phyloP scores from a whole-genome alignment of 2,888 invertebrate genomes.

The Cerastoderma edule region DNA sequence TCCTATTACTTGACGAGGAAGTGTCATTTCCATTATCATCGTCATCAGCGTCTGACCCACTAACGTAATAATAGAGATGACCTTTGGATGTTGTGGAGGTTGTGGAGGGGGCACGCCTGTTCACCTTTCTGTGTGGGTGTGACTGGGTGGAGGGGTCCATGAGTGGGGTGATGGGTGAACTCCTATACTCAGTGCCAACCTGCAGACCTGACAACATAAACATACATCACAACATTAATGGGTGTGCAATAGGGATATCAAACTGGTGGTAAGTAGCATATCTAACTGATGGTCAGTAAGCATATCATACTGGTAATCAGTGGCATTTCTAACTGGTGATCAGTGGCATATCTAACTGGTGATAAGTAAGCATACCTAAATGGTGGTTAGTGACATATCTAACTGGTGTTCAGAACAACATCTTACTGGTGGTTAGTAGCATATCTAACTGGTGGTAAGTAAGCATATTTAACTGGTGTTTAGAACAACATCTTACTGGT shows the following conservation, averaged over 20 bases:
- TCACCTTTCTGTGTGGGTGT: conserved; percentile 35
- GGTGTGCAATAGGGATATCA: neutral
- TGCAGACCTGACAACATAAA: conserved; percentile 54
- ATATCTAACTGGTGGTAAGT: no score
- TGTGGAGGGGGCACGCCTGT: conserved; percentile 49
- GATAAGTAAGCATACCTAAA: neutral
- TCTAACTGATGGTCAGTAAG: no score
- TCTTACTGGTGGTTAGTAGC: no score
- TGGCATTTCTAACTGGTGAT: no score
- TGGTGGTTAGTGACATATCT: no score
- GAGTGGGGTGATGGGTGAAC: conserved; percentile 54
- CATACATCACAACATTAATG: conserved; percentile 53
- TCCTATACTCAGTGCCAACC: conserved; percentile 59
- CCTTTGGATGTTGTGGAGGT: conserved; percentile 54
- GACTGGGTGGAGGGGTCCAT: conserved; percentile 47
- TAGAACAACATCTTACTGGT: no score
- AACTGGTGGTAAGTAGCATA: neutral
- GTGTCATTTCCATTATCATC: conserved; percentile 68
- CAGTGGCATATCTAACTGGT: neutral
- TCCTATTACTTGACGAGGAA: conserved; percentile 58
- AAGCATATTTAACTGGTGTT: no score
- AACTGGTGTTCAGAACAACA: no score
- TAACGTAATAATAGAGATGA: conserved; percentile 70
- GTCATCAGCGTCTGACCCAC: conserved; percentile 80
- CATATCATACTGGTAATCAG: no score